Evolutionary conservation across 2,797 vertebrate genomes (phyloP).

Genomic region (Pteropus rufus): DNA sequence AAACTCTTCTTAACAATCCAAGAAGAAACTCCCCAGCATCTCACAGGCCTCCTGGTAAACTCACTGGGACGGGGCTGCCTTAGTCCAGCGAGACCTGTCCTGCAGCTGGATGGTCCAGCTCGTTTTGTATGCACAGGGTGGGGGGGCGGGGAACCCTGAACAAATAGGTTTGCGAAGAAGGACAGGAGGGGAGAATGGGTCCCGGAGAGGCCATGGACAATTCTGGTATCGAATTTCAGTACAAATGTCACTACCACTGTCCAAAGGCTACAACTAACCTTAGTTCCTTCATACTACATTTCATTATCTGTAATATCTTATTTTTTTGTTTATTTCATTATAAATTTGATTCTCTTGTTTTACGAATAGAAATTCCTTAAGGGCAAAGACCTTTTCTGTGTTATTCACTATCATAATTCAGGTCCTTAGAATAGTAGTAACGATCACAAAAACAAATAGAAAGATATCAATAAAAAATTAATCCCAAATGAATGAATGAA

Average conservation of each 20-base stretch:
- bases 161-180: neutral
- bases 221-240: neutral
- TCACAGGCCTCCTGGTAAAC: neutral
- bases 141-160: neutral
- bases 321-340: neutral
- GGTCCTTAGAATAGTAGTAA: neutral
- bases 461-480: neutral
- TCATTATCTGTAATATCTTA: neutral
- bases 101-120: neutral
- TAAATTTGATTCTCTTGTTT: neutral
- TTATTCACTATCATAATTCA: neutral
- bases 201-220: neutral
- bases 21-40: neutral
- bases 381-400: neutral
- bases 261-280: neutral
- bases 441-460: neutral
- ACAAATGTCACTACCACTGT: neutral
- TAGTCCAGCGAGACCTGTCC: neutral
- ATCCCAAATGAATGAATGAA: neutral
- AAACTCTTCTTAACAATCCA: neutral
- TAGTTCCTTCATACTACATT: neutral
- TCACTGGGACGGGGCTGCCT: neutral
- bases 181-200: neutral
- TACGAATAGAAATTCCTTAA: neutral
- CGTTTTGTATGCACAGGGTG: neutral